Percentiles rank a stretch among this genome's conserved stretches.
Conservation (phyloP, 1,140 invertebrate species). For the Zaprionus kolodkinae region DNA sequence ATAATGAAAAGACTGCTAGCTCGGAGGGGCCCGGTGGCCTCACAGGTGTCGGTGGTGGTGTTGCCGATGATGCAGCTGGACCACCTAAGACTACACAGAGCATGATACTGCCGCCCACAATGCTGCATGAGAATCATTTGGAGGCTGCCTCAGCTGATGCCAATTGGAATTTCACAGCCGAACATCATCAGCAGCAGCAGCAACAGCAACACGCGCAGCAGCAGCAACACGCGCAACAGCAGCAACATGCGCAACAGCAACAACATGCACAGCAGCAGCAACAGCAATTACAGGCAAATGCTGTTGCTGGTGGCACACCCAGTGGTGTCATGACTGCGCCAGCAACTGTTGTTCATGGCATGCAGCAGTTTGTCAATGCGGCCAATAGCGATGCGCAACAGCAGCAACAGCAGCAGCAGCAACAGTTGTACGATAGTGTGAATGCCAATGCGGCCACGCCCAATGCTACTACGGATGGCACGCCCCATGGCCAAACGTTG, state of each 20-base stretch:
- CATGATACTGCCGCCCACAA: slow-evolving; percentile 79
- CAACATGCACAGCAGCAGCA: slow-evolving; percentile 11
- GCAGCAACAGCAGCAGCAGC: slow-evolving; percentile 69
- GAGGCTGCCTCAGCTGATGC: slow-evolving; percentile 71
- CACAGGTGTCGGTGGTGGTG: slow-evolving; percentile 11
- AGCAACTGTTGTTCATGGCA: slow-evolving; percentile 77
- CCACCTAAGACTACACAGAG: slow-evolving; percentile 79
- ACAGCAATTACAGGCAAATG: slow-evolving; percentile 27
- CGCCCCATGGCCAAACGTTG: slow-evolving; percentile 59
- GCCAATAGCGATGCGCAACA: slow-evolving; percentile 31
- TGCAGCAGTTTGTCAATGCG: slow-evolving; percentile 69
- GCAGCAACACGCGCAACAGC: slow-evolving; percentile 16
- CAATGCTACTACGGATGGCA: slow-evolving; percentile 34
- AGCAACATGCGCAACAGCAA: slow-evolving; percentile 16
- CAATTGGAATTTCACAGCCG: slow-evolving; percentile 73
- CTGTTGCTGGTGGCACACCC: slow-evolving; percentile 55
- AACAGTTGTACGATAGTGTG: slow-evolving; percentile 65
- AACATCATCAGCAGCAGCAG: slow-evolving; percentile 41
- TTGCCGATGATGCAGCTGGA: slow-evolving; percentile 11
- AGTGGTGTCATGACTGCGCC: slow-evolving; percentile 76
- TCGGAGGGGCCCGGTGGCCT: slow-evolving; percentile 44
- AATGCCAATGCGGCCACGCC: slow-evolving; percentile 68
- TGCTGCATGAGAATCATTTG: slow-evolving; percentile 74
- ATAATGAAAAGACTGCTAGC: slow-evolving; percentile 79
- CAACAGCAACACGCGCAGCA: slow-evolving; percentile 34